Evolutionary conservation across 2,888 invertebrate species (phyloP).

Genomic region (Coenonympha glycerion): DNA sequence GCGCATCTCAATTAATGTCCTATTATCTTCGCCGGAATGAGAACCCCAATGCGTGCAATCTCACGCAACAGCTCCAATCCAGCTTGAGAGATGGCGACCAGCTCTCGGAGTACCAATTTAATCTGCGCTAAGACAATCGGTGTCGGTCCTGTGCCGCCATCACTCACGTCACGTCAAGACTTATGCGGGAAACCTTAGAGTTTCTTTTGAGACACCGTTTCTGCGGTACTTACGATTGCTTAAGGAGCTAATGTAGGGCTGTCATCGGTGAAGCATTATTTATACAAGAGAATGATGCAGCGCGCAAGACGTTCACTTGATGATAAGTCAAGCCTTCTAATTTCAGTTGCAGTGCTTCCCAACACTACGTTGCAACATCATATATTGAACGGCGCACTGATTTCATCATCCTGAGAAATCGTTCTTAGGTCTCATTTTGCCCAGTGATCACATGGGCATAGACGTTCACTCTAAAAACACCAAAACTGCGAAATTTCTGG

Average conservation of each 20-base stretch:
- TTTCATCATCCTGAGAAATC: too few species aligned
- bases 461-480: too few species aligned
- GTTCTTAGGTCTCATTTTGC: too few species aligned
- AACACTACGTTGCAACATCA: too few species aligned
- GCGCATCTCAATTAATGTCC: too few species aligned
- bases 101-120: constrained; percentile 44
- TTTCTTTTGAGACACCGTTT: constrained; percentile 9
- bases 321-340: background rate
- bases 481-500: too few species aligned
- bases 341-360: background rate
- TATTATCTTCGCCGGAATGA: too few species aligned
- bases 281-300: background rate
- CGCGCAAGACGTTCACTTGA: too few species aligned
- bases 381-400: too few species aligned
- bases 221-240: constrained; percentile 9
- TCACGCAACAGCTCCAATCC: too few species aligned
- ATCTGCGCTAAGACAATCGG: constrained; percentile 62
- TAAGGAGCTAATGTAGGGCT: constrained; percentile 29
- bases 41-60: too few species aligned
- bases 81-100: background rate
- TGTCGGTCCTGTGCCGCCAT: constrained; percentile 27
- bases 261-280: background rate
- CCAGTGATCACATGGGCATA: too few species aligned
- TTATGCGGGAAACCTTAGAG: constrained; percentile 5
- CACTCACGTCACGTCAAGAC: constrained; percentile 14